These are phyloP conservation scores for Puffinus mauretanicus DNA, from an alignment of 2,113 vertebrate species.

Conservation along the genomic window DNA sequence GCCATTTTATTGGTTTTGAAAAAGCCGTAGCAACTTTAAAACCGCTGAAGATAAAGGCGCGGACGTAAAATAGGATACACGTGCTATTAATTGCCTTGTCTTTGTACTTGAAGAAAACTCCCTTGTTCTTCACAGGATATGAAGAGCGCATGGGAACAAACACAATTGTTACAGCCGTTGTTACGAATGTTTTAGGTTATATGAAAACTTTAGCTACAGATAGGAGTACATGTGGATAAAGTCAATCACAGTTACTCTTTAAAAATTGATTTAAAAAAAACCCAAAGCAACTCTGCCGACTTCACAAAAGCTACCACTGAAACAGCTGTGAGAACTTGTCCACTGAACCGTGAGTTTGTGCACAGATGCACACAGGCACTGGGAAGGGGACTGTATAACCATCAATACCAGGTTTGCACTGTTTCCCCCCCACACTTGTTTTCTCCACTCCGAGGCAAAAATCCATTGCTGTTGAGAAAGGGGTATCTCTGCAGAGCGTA, in stretches of 20 bases:
- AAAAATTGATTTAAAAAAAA: too few species aligned
- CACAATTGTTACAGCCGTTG: neutral
- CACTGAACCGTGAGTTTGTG: accelerated
- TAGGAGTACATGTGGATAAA: accelerated
- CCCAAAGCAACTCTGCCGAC: too few species aligned
- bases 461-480: accelerated
- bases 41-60: neutral
- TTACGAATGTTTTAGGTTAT: accelerated
- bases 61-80: accelerated
- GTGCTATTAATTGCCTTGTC: neutral
- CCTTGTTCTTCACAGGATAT: too few species aligned
- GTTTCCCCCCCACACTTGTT: accelerated
- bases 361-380: neutral
- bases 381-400: accelerated
- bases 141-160: neutral
- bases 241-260: neutral
- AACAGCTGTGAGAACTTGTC: too few species aligned
- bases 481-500: accelerated
- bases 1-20: too few species aligned
- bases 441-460: neutral
- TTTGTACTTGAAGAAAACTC: neutral
- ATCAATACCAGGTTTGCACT: accelerated
- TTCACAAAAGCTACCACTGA: too few species aligned
- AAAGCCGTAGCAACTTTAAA: neutral
- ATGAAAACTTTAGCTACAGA: too few species aligned